Conservation (phyloP, 2,888 invertebrate species). For the Phorcus lineatus region DNA sequence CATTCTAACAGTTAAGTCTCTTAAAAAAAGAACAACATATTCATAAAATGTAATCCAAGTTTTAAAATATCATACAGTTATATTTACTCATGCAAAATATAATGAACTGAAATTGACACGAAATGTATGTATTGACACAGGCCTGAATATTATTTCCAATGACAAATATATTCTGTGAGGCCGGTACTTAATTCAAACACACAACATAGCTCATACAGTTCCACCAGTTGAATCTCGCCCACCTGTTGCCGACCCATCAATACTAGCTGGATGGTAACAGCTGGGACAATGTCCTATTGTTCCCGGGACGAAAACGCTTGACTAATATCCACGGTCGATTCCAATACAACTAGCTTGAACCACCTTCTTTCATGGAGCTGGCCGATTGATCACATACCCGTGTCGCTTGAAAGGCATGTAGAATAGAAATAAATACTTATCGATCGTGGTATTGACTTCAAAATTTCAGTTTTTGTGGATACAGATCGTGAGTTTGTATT, state of each 20-base stretch:
- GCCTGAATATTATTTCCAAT: too few species aligned
- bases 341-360: not conserved
- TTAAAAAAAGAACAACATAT: too few species aligned
- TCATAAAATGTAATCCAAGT: too few species aligned
- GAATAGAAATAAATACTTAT: not conserved
- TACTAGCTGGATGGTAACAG: not conserved
- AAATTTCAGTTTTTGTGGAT: not conserved
- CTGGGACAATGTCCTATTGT: not conserved
- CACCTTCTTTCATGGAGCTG: not conserved
- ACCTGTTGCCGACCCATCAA: constrained; percentile 5
- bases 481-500: too few species aligned
- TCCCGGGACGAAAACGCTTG: not conserved
- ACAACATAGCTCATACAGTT: not conserved
- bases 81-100: too few species aligned
- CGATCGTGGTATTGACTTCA: not conserved
- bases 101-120: too few species aligned
- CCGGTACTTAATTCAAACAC: too few species aligned
- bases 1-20: too few species aligned
- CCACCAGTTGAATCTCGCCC: not conserved
- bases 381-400: not conserved
- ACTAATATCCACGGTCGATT: not conserved
- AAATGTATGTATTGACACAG: too few species aligned
- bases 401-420: not conserved
- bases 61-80: too few species aligned
- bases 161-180: too few species aligned